Evolutionary conservation across 2,113 vertebrate species (phyloP).

Genomic region (Tricholaema leucomelas): DNA sequence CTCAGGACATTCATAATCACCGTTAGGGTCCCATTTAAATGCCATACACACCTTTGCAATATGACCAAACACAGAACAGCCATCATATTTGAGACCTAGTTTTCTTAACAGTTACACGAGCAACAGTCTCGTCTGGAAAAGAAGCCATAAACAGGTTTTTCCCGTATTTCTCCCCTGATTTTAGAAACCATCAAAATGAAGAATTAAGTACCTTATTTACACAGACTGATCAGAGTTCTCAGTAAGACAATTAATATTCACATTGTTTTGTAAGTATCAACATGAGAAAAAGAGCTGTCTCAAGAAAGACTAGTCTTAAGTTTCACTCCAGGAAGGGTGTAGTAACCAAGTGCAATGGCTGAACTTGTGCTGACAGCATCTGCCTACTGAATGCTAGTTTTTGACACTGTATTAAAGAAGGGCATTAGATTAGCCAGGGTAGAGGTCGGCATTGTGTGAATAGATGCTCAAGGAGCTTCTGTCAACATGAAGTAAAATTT

Average conservation of each 20-base stretch:
- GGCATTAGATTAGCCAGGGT: neutral
- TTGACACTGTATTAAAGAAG: neutral
- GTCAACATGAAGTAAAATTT: neutral
- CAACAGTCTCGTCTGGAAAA: neutral
- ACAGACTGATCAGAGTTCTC: neutral
- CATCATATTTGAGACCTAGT: neutral
- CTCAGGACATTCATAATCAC: neutral
- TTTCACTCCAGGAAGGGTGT: neutral
- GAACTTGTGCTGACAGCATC: neutral
- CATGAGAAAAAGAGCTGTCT: neutral
- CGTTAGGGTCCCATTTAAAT: neutral
- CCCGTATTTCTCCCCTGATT: neutral
- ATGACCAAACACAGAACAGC: neutral
- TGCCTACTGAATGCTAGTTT: neutral
- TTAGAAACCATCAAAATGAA: neutral
- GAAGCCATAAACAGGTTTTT: neutral
- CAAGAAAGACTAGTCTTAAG: neutral
- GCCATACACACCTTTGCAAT: neutral
- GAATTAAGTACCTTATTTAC: neutral
- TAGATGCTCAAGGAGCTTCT: neutral
- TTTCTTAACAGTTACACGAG: neutral
- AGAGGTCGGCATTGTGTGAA: neutral
- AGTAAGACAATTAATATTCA: neutral
- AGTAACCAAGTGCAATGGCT: neutral
- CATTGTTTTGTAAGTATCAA: neutral